phyloP scores from a whole-genome alignment of 2,113 vertebrate genomes.

The Taxidea taxus region DNA sequence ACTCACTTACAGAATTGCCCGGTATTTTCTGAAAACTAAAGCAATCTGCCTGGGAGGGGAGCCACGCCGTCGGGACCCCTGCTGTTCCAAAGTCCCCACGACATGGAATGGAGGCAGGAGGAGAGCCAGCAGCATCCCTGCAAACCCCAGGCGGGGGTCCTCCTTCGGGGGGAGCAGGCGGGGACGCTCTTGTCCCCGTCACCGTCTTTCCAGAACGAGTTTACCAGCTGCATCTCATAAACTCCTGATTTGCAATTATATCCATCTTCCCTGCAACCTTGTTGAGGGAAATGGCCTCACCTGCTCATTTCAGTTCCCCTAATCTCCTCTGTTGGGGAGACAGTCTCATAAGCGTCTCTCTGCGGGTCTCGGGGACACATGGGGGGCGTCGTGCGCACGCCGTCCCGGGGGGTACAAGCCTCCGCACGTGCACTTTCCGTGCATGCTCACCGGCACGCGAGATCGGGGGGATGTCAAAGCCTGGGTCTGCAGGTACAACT shows the following conservation, averaged over 20 bases:
- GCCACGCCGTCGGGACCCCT: fast-evolving
- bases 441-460: fast-evolving
- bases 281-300: not conserved
- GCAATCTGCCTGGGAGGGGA: not conserved
- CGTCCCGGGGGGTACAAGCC: fast-evolving
- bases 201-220: fast-evolving
- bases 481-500: fast-evolving
- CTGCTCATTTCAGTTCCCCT: not conserved
- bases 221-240: not conserved
- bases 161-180: fast-evolving
- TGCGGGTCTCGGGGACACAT: not conserved
- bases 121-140: fast-evolving
- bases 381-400: fast-evolving
- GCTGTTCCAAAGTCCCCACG: not conserved
- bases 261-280: not conserved
- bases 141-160: fast-evolving
- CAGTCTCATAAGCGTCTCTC: not conserved
- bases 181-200: fast-evolving
- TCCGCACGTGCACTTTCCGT: fast-evolving
- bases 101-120: fast-evolving
- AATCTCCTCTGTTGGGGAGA: not conserved
- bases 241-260: slow-evolving; percentile 35
- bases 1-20: not conserved
- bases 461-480: too few relatives aligned
- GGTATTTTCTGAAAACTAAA: not conserved